Base-by-base conservation (phyloP, 2,113 vertebrate genomes). In the Sander vitreus region DNA sequence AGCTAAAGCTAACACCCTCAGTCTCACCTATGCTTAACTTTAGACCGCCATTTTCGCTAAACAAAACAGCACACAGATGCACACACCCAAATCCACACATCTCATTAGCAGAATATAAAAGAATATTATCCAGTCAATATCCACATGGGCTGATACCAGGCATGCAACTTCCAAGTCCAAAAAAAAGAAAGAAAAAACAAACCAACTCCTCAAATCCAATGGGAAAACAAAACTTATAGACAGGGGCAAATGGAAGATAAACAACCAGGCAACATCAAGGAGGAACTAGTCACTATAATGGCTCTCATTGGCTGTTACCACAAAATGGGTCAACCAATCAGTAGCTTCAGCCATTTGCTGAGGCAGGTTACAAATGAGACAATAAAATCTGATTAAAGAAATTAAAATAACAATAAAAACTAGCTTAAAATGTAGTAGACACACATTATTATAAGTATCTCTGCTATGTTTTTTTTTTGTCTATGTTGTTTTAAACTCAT, bases 231-330 rank as follows among this genome's bases (percentile, higher is more conserved):
- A 78, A 70, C 80, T 58, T 1, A 60, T 19, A 65, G 50, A 89
- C 48, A 5, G 81, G 83, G 85, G 78, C 62, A 25, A 88, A 91
- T 94, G 94, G 94, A 94, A 95, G 94, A 95, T 80, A 57, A 88
- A 90, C 74, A 85, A 92, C 85, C 89, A 68, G 86, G 86, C 85
- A 83, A 90, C 90, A 84, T 67, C 54, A 60, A 90, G 85, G 83
- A 87, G 83, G 83, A 89, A 88, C 79, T 68, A 9, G 84, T 86
- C 78, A 80, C 69, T 80, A 81, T 30, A 72, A 85, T 68, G 78
- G 68, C 80, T 88, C 82, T 76, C 53, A 88, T 78, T 89, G 85
- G 85, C 83, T 80, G 76, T 23, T 47, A 12, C 45, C 76, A 25
- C 43, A 13, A 18, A 39, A 78, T 47, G 55, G 48, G 45, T 87